Percentiles rank a stretch among this genome's conserved stretches.
These are phyloP conservation scores for Zaprionus ghesquierei DNA, from an alignment of 1,140 invertebrate species.

Conservation along the genomic window DNA sequence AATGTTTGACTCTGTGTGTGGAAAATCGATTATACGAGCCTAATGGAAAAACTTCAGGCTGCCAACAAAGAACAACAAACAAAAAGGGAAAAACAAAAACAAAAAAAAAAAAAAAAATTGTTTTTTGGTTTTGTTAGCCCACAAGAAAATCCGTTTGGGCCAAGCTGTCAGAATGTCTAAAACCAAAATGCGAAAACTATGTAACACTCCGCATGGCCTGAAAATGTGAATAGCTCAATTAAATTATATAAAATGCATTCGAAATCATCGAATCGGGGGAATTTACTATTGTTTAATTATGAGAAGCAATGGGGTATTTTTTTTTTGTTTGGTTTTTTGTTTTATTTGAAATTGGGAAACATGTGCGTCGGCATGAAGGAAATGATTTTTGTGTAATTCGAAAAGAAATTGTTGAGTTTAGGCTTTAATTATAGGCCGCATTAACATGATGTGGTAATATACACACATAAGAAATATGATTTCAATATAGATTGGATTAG, in stretches of 20 bases:
- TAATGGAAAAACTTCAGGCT: constrained; percentile 60
- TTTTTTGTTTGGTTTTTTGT: constrained; percentile 11
- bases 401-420: background rate
- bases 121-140: constrained; percentile 30
- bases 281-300: constrained; percentile 66
- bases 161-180: constrained; percentile 2
- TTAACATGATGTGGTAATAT: background rate
- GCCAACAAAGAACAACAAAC: constrained; percentile 12
- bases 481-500: background rate
- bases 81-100: constrained; percentile 27
- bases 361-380: constrained; percentile 32
- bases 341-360: constrained; percentile 34
- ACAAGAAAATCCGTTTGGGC: constrained; percentile 22
- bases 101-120: constrained; percentile 1
- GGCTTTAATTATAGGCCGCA: background rate
- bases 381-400: no score
- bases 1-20: constrained; percentile 50
- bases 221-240: constrained; percentile 13
- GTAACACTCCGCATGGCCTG: background rate
- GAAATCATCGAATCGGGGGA: constrained; percentile 53
- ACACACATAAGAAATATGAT: background rate
- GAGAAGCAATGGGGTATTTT: constrained; percentile 26
- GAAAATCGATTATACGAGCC: constrained; percentile 62
- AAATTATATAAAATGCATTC: constrained; percentile 38
- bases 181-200: constrained; percentile 4